Evolutionary conservation across 1,140 invertebrate genomes (phyloP), one percentile per base, ranked within the genome.

Genomic region (Sitobion miscanthi): DNA sequence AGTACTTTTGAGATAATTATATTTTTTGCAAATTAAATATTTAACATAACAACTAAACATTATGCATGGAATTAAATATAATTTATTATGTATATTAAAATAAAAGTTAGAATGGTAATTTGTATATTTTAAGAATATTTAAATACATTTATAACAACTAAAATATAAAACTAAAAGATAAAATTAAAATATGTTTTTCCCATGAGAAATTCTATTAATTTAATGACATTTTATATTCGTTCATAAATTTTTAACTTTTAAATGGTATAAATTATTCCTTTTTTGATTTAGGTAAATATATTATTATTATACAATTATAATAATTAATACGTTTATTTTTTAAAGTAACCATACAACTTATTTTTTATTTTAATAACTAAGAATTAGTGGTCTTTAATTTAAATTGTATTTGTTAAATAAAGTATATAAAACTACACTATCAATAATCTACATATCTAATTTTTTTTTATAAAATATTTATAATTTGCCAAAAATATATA

Each of bases 141-240:
- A n/a, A 69, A 69, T n/a, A 77, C 14, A n/a, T 77, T 77, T 35
- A n/a, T 69, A n/a, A n/a, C 11, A 1, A 69, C 30, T 4, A 35
- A 77, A 77, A 77, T 69, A 35, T 77, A 77, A 77, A 77, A n/a
- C 62, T 77, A 77, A n/a, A 77, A 35, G n/a, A 77, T 77, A n/a
- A 77, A 77, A 77, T 77, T n/a, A 77, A 77, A 77, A 77, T 77
- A 77, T 77, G n/a, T 77, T n/a, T 77, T n/a, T 77, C 62, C 62
- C 62, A n/a, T n/a, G 62, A 77, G 62, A n/a, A n/a, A n/a, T 77
- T 20, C 62, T 77, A 77, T 77, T 77, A n/a, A 77, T 69, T 69
- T 69, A 69, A 69, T 35, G 52, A 54, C 21, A 54, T 54, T 54
- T 30, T 69, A 69, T 69, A 14, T 69, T 69, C 62, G 9, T 69